Evolutionary conservation across 2,113 vertebrate genomes (phyloP).

Genomic region (Crotalus tigris): DNA sequence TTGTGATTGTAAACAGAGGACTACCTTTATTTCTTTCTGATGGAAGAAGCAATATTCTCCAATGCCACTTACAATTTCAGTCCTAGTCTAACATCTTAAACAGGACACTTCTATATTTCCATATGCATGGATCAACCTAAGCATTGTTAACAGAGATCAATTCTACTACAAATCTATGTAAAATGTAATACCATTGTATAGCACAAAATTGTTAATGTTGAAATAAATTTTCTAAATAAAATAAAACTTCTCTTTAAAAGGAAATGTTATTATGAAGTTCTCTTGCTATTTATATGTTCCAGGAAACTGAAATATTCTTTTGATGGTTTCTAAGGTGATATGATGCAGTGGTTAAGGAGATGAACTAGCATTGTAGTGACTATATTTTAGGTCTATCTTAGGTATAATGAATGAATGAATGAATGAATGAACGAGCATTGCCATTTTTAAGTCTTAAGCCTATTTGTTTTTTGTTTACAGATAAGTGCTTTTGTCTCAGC

Average conservation of each 20-base stretch:
- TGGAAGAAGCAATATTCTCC: background rate
- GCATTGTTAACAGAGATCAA: background rate
- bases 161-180: background rate
- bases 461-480: background rate
- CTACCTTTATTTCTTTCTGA: background rate
- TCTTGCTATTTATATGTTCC: background rate
- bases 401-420: background rate
- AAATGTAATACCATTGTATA: background rate
- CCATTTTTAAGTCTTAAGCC: background rate
- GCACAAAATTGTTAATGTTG: background rate
- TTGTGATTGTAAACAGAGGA: background rate
- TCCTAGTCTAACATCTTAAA: background rate
- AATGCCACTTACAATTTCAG: background rate
- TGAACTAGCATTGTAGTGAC: background rate
- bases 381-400: background rate
- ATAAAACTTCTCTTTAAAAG: background rate
- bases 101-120: background rate
- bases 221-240: background rate
- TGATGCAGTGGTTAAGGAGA: background rate
- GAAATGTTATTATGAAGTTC: background rate
- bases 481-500: background rate
- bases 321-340: background rate
- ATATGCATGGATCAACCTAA: background rate
- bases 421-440: background rate
- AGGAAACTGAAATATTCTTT: background rate